Evolutionary conservation across 2,113 vertebrate species (phyloP).

Genomic region (Upupa epops): DNA sequence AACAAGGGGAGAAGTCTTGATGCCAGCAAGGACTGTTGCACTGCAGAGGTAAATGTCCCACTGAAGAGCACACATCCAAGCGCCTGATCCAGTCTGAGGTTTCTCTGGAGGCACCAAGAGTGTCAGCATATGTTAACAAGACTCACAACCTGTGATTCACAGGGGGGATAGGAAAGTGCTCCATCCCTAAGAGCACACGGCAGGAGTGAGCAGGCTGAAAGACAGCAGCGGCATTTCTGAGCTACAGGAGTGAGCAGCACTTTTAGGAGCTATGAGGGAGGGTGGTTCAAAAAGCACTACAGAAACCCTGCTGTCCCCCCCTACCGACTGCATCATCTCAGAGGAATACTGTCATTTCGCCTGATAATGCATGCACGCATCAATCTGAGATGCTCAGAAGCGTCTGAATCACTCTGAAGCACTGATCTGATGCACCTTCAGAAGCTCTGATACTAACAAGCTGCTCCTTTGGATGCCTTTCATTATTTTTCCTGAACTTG

Average conservation of each 20-base stretch:
- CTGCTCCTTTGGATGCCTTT: neutral
- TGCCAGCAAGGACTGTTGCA: neutral
- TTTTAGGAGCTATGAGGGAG: accelerated
- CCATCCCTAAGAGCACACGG: neutral
- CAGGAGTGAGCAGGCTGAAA: neutral
- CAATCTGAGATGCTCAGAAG: neutral
- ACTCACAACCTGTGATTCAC: neutral
- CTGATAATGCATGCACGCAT: neutral
- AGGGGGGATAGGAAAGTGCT: neutral
- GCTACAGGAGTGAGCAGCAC: neutral
- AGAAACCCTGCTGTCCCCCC: neutral
- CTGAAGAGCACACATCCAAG: neutral
- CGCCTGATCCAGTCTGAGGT: accelerated
- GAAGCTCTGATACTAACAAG: neutral
- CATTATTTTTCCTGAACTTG: neutral
- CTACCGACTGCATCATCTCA: neutral
- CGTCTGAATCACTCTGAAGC: neutral
- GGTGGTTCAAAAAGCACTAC: neutral
- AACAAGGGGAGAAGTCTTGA: neutral
- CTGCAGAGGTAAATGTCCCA: neutral
- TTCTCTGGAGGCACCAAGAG: neutral
- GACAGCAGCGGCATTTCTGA: neutral
- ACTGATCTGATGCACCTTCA: neutral
- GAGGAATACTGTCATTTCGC: neutral
- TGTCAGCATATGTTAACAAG: neutral